phyloP scores from a whole-genome alignment of 2,113 vertebrate genomes.

The Hylia prasina region DNA sequence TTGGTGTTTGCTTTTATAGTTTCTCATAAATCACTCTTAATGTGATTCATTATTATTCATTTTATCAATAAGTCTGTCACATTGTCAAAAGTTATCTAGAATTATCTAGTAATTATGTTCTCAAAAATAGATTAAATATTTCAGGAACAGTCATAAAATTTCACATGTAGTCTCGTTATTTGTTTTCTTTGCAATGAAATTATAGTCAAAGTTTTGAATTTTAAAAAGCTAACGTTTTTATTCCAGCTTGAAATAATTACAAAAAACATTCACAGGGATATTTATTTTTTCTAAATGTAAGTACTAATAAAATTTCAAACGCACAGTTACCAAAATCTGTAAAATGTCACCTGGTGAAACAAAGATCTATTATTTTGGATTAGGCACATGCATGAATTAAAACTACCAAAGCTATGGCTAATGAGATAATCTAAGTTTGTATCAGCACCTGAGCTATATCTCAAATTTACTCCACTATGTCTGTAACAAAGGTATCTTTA shows the following conservation, averaged over 20 bases:
- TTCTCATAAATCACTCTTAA: conserved; percentile 4
- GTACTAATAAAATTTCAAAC: neutral
- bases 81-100: neutral
- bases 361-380: neutral
- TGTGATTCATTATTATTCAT: conserved; percentile 14
- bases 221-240: neutral
- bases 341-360: neutral
- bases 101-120: conserved; percentile 1
- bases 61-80: neutral
- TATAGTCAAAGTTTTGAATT: neutral
- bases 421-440: neutral
- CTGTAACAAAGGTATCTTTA: neutral
- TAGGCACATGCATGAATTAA: neutral
- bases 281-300: neutral
- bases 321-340: neutral
- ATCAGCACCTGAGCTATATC: neutral
- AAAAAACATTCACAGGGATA: neutral
- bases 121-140: conserved; percentile 10
- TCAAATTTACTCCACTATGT: neutral
- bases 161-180: neutral
- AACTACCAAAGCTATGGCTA: neutral
- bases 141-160: neutral
- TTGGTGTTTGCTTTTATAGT: neutral
- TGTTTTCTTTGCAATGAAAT: neutral
- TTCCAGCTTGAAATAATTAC: neutral